Conservation (phyloP, 2,888 invertebrate genomes). For the Drosophila robusta region DNA sequence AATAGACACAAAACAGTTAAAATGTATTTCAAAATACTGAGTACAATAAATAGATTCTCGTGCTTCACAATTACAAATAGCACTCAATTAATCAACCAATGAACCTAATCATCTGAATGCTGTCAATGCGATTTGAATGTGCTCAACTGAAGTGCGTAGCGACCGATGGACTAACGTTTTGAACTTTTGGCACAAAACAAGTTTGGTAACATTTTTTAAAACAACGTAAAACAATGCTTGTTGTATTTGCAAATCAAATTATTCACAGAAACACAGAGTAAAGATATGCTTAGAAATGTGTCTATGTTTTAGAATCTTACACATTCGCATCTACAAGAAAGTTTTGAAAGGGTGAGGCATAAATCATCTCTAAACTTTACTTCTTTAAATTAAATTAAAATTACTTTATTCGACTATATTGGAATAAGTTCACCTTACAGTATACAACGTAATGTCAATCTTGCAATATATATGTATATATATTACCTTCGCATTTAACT, state of each 20-base stretch:
- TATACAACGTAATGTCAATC: not conserved
- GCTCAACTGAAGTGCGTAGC: not conserved
- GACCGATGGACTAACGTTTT: not conserved
- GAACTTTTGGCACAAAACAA: conserved; percentile 8
- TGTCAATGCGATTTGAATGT: not conserved
- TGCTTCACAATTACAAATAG: not conserved
- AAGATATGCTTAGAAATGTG: not conserved
- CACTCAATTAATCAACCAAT: not conserved
- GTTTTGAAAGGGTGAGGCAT: no score
- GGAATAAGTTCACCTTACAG: no score
- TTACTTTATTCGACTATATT: no score
- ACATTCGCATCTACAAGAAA: not conserved
- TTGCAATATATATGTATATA: conserved; percentile 1
- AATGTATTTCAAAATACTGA: not conserved
- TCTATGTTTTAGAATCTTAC: not conserved
- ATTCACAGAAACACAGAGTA: not conserved
- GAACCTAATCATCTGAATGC: not conserved
- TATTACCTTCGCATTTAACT: conserved; percentile 8
- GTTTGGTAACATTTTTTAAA: conserved; percentile 14
- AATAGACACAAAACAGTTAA: not conserved
- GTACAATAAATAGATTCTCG: no score
- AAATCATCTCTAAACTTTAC: no score
- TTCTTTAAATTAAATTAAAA: no score
- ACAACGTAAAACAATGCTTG: not conserved
- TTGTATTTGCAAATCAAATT: not conserved